phyloP scores from a whole-genome alignment of 2,888 invertebrate genomes.

The Hyposoter didymator region DNA sequence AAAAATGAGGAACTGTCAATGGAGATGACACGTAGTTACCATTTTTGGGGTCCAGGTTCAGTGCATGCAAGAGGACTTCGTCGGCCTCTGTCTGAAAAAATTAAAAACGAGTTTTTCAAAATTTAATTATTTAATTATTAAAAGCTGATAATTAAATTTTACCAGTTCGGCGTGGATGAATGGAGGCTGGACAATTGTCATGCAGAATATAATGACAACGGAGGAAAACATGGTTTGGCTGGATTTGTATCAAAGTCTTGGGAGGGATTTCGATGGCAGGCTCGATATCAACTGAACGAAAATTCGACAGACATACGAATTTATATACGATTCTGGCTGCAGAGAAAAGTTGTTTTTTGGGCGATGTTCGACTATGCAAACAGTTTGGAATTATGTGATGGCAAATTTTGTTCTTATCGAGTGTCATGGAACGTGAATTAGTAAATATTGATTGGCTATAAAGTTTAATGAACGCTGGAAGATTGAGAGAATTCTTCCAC shows the following conservation, averaged over 20 bases:
- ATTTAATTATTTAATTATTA: too few species aligned
- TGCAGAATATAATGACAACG: background rate
- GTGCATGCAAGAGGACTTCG: background rate
- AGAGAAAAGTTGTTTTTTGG: background rate
- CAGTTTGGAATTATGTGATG: background rate
- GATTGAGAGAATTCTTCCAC: background rate
- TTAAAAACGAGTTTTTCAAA: too few species aligned
- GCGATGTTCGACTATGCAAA: background rate
- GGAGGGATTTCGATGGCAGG: background rate
- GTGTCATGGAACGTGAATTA: background rate
- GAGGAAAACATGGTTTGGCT: background rate
- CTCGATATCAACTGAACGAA: background rate
- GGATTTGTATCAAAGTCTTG: background rate
- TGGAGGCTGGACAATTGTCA: background rate
- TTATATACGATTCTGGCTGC: background rate
- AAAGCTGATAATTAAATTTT: too few species aligned
- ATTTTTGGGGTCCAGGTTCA: background rate
- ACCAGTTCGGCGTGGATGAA: background rate
- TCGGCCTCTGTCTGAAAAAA: background rate
- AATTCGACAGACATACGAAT: background rate
- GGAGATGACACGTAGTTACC: background rate
- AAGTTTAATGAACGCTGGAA: background rate
- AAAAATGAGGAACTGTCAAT: background rate
- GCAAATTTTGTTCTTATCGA: background rate
- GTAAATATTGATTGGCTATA: background rate